A percentile compares a stretch with the other conserved stretches of the same genome.
Conservation (phyloP, 2,797 vertebrate genomes). For the Sebastes wilsoni region DNA sequence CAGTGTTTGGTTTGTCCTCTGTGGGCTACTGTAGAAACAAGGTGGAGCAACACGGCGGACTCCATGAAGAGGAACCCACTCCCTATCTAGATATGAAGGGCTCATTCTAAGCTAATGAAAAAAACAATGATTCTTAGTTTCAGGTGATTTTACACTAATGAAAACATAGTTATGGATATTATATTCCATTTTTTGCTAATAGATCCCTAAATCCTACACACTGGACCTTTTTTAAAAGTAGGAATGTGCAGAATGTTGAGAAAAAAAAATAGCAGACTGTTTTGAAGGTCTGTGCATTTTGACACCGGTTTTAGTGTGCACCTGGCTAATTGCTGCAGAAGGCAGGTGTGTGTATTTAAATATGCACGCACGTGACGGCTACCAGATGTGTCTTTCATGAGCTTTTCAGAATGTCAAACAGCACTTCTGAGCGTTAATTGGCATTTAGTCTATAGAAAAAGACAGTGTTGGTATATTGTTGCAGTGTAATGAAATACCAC, state of each 20-base stretch:
- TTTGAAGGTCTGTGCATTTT: not conserved
- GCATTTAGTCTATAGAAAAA: not conserved
- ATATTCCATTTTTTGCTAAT: too few relatives aligned
- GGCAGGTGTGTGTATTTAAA: conserved; percentile 4
- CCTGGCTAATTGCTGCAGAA: conserved; percentile 3
- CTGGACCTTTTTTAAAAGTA: not conserved
- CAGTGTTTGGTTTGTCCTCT: too few relatives aligned
- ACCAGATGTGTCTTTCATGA: not conserved
- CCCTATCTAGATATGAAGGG: too few relatives aligned
- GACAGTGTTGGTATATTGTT: not conserved
- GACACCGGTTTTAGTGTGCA: not conserved
- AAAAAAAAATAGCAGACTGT: not conserved
- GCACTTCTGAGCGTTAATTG: not conserved
- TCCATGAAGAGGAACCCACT: too few relatives aligned
- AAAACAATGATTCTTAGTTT: too few relatives aligned
- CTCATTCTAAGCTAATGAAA: not conserved
- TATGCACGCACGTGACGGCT: not conserved
- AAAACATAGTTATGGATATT: too few relatives aligned
- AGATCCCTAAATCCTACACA: too few relatives aligned
- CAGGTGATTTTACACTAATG: too few relatives aligned
- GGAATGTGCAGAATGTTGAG: not conserved
- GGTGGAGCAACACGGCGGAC: too few relatives aligned
- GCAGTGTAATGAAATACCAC: conserved; percentile 20
- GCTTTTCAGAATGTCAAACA: not conserved
- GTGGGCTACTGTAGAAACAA: too few relatives aligned